Evolutionary conservation across 2,888 invertebrate genomes (phyloP).

Genomic region (Isotomurus palustris): DNA sequence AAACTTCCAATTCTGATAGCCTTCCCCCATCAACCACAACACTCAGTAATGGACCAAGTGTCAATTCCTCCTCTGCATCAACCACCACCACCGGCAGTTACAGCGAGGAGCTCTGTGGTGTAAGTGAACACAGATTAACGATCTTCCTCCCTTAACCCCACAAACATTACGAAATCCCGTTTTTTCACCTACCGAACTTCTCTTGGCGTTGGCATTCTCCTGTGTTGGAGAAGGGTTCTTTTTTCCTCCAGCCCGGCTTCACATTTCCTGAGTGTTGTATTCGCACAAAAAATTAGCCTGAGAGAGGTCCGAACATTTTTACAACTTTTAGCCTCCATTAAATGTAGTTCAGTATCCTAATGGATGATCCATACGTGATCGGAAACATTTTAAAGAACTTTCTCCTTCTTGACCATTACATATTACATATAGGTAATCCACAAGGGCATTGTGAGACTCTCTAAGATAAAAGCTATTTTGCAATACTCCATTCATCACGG

Average conservation of each 20-base stretch:
- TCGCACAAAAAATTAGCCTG: too few relatives aligned
- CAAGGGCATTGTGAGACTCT: too few relatives aligned
- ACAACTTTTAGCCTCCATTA: too few relatives aligned
- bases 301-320: too few relatives aligned
- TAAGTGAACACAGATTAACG: conserved; percentile 39
- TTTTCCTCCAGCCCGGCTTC: not conserved
- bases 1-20: conserved; percentile 35
- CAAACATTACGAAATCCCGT: not conserved
- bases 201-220: not conserved
- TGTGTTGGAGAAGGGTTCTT: not conserved
- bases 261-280: not conserved
- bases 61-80: conserved; percentile 1
- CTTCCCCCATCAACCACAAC: conserved; percentile 11
- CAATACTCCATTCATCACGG: too few relatives aligned
- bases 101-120: conserved; percentile 44
- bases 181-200: not conserved
- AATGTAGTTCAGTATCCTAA: too few relatives aligned
- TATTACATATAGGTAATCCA: too few relatives aligned
- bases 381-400: too few relatives aligned
- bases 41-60: conserved; percentile 18
- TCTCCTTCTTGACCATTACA: too few relatives aligned
- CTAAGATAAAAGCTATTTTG: too few relatives aligned
- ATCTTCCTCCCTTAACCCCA: conserved; percentile 7
- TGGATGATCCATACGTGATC: too few relatives aligned
- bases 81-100: conserved; percentile 33